Evolutionary conservation across 1,140 invertebrate species (phyloP).

Genomic region (Leptinotarsa undecemlineata): DNA sequence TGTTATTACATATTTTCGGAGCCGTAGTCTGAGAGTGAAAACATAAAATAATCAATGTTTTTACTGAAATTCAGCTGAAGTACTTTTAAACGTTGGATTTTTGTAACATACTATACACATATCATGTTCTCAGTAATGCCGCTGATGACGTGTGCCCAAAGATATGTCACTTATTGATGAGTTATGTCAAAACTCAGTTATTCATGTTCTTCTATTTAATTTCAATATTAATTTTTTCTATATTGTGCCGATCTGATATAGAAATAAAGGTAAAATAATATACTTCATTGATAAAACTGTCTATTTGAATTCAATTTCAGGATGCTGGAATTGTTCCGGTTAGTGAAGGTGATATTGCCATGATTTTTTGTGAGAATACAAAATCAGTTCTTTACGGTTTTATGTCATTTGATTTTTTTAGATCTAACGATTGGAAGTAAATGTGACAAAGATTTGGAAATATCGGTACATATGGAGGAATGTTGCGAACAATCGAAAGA

Average conservation of each 20-base stretch:
- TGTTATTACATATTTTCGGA: no score
- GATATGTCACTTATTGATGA: no score
- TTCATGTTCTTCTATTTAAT: slow-evolving; percentile 5
- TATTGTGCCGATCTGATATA: neutral
- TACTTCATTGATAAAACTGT: neutral
- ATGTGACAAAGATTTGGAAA: slow-evolving; percentile 31
- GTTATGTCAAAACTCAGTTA: no score
- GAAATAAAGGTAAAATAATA: neutral
- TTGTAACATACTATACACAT: no score
- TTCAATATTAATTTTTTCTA: neutral
- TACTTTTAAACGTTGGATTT: no score
- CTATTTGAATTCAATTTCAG: slow-evolving; percentile 24
- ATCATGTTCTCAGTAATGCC: no score
- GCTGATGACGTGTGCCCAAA: no score
- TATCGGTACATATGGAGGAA: slow-evolving; percentile 34
- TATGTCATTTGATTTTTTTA: neutral
- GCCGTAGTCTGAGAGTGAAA: no score
- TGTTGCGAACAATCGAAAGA: slow-evolving; percentile 32
- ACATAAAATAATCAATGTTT: no score
- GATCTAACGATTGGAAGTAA: slow-evolving; percentile 33
- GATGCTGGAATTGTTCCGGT: slow-evolving; percentile 30
- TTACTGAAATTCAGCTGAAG: no score
- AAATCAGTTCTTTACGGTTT: neutral
- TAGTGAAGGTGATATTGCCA: slow-evolving; percentile 32
- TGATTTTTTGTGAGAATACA: slow-evolving; percentile 30